These are phyloP conservation scores for Cassiopea xamachana DNA, from an alignment of 30 jellyfish, hydroid and myxozoan species.

Conservation along the genomic window DNA sequence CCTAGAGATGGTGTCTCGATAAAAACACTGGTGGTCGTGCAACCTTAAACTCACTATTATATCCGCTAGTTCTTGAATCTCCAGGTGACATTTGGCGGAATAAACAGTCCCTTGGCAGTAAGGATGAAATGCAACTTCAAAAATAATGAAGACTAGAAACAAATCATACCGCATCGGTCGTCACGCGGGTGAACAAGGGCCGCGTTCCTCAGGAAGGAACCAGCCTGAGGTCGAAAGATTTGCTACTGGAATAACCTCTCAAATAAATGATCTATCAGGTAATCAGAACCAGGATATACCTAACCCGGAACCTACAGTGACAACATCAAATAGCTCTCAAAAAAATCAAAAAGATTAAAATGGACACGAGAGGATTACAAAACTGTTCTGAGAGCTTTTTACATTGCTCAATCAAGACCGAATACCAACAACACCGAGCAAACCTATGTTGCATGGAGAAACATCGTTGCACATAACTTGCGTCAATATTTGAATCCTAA, in stretches of 20 bases:
- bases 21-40: not conserved
- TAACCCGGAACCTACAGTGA: constrained; percentile 10
- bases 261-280: constrained; percentile 9
- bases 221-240: constrained; percentile 51
- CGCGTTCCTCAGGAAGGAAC: constrained; percentile 45
- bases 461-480: not conserved
- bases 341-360: not conserved
- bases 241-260: constrained; percentile 56
- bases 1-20: not conserved
- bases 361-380: constrained; percentile 11
- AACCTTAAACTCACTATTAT: not conserved
- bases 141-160: not conserved
- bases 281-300: constrained; percentile 26
- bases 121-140: not conserved
- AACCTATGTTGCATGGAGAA: constrained; percentile 11
- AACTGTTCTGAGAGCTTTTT: constrained; percentile 1
- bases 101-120: constrained; percentile 8
- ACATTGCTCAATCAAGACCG: not conserved
- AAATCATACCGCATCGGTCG: constrained; percentile 57
- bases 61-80: not conserved
- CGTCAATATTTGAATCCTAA: constrained; percentile 13
- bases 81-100: not conserved
- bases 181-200: constrained; percentile 70
- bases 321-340: constrained; percentile 17
- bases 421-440: constrained; percentile 5